Base-by-base conservation (phyloP, 2,113 vertebrate species). In the Semicossyphus pulcher region DNA sequence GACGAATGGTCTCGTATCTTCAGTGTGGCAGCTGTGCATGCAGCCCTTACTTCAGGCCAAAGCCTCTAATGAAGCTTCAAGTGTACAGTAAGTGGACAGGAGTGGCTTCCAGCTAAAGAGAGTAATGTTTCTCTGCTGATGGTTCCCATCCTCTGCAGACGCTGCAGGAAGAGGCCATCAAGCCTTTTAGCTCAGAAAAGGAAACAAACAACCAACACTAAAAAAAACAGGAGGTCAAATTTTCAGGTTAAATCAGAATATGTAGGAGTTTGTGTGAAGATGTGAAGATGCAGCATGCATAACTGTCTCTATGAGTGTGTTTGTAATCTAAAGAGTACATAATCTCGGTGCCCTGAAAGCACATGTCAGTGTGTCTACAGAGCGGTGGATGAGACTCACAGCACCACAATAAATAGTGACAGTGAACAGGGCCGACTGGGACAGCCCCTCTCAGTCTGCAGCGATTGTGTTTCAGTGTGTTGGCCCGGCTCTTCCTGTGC, bases 151-250 rank as follows among this genome's bases (percentile, higher is more conserved):
- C 74, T 85, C 70, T 69, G 58, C 74, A 79, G 70, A 54, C 37
- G 4, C 69, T 74, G 59, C 68, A 76, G 59, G 51, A 64, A 81
- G 80, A 82, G 26, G 36, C 76, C 78, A 80, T 72, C 67, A 92
- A 93, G 92, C 94, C 91, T 89, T 95, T 89, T 94, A 91, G 90
- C 93, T 86, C 93, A 23, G 61, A 65, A 14, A 0, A 52, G 37
- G 25, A 36, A 31, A 32, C 51, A 68, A 62, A 72, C 4, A 57
- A 92, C 91, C 92, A 89, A 92, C 93, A 57, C 92, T 47, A 91
- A 93, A 92, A 94, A 93, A 95, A 94, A 94, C 92, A 95, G 94
- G 86, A 59, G n/a, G n/a, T 91, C 84, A 83, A 72, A 78, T 52
- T 10, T 31, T 28, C 12, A 41, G 45, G 72, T 54, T 39, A 68